Base-by-base conservation (phyloP, 2,113 vertebrate species). In the Vanacampus margaritifer region DNA sequence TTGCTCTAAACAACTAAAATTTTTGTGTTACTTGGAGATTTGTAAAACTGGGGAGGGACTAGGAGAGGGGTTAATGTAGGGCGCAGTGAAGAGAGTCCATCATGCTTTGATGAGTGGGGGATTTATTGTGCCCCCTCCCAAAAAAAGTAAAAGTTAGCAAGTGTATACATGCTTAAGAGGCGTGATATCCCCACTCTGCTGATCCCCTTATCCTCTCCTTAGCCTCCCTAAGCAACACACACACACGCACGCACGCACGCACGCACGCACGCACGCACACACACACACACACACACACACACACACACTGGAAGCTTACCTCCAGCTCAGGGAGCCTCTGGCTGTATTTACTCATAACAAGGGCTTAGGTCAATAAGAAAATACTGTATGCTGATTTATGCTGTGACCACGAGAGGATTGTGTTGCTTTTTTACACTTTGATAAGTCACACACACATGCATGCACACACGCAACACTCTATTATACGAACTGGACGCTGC, bases 281-380 rank as follows among this genome's bases (percentile, higher is more conserved):
- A 54, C 73, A 72, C 67, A 76, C 72, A 75, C 59, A 65, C 70
- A 69, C 58, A 75, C 73, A 76, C 70, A 64, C 69, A 64, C 78
- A 64, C 74, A 73, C 67, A 57, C 67, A 71, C 71, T 70, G 59
- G 61, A 54, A 54, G 46, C 68, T 75, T 87, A 82, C 85, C 71
- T 89, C 83, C 84, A 77, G 84, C 61, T 61, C 86, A 68, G 65
- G 79, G 36, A 84, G 86, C 84, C 75, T 73, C 77, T 84, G 85
- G 88, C 86, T 86, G 76, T 90, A 89, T 92, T 92, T 92, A 89
- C 90, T 91, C 86, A 91, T 92, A 91, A 93, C 87, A 91, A 91
- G 88, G 86, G 89, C 89, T 92, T 91, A 91, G 89, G 67, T 82
- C 87, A 87, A 90, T 91, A 84, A 87, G 88, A 89, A 89, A 86